Base-by-base conservation (phyloP, 2,888 invertebrate genomes). In the Nymphalis c-album region DNA sequence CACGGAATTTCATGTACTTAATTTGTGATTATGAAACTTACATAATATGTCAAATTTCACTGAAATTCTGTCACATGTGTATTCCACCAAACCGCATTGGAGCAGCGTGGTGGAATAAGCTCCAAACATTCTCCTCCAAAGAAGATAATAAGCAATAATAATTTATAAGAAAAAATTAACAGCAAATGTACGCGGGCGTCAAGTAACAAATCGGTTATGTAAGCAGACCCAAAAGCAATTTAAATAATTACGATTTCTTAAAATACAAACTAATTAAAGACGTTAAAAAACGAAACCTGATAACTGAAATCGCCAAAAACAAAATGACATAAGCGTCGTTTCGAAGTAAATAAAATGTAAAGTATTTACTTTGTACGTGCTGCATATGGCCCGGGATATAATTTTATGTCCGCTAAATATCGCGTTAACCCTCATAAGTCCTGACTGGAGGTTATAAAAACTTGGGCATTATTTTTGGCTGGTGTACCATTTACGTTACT, bases 341-440 rank as follows among this genome's bases (percentile, higher is more conserved):
- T 57, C 18, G 35, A 65, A 60, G 45, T 40, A 61, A 66, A 66
- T 48, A 55, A 57, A 59, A 64, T 26, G 47, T 46, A 63, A 61
- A 60, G 50, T n/a, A 60, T 60, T 51, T 20, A 18, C 53, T 20
- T 20, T 50, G 67, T 69, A 69, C 75, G 74, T 74, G 75, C 71
- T 62, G 64, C 75, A 75, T 64, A 65, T 75, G 74, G 71, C 47
- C 68, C 47, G 48, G 69, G 67, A 63, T 58, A 53, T 60, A 63
- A 69, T 66, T 73, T 68, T 68, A 67, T 58, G 67, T 67, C 55
- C 50, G 63, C 63, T 63, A 63, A 69, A 67, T 47, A 63, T 50
- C 45, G 31, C 53, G 53, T 55, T 55, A 31, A 63, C 53, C 63
- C 57, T 67, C 67, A 46, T 57, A 63, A 67, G 63, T 64, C 60